phyloP scores from a whole-genome alignment of 2,113 vertebrate genomes.

The Phylloscopus trochilus region DNA sequence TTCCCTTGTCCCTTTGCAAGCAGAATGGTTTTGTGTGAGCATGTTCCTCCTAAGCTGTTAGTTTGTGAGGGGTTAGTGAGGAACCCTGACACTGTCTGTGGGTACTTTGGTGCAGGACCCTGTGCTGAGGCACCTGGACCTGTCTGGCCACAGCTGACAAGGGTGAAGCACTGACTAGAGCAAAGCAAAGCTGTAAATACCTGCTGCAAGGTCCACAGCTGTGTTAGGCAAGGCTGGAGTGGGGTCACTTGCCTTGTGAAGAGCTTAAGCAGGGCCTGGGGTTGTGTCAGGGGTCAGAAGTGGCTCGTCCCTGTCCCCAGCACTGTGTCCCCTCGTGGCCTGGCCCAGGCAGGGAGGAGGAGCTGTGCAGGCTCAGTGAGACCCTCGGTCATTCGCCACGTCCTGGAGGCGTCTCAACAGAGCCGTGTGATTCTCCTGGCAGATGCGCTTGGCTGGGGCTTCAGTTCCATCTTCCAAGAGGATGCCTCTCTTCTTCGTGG shows the following conservation, averaged over 20 bases:
- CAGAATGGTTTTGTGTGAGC: neutral
- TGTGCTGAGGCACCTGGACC: too few relatives aligned
- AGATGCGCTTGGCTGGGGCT: slow-evolving; percentile 88
- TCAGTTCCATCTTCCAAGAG: slow-evolving; percentile 83
- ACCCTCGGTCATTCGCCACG: slow-evolving; percentile 89
- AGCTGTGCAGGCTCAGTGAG: slow-evolving; percentile 74
- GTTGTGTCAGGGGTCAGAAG: rapidly evolving
- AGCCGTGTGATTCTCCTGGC: slow-evolving; percentile 87
- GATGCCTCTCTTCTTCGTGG: slow-evolving; percentile 89
- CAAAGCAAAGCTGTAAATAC: neutral
- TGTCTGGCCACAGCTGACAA: neutral
- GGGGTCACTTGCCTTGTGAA: rapidly evolving
- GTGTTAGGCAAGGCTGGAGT: neutral
- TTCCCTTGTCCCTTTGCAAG: neutral
- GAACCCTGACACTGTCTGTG: rapidly evolving
- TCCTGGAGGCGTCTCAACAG: slow-evolving; percentile 87
- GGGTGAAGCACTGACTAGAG: neutral
- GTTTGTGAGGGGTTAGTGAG: neutral
- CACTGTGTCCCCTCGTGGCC: rapidly evolving
- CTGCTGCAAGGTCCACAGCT: neutral
- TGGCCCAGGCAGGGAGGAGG: neutral
- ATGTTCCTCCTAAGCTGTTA: neutral
- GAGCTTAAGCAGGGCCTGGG: too few relatives aligned
- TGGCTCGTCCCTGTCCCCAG: rapidly evolving
- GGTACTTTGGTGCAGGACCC: neutral